These are phyloP conservation scores for Pseudopleuronectes americanus DNA, from an alignment of 2,797 vertebrate species.

Conservation along the genomic window DNA sequence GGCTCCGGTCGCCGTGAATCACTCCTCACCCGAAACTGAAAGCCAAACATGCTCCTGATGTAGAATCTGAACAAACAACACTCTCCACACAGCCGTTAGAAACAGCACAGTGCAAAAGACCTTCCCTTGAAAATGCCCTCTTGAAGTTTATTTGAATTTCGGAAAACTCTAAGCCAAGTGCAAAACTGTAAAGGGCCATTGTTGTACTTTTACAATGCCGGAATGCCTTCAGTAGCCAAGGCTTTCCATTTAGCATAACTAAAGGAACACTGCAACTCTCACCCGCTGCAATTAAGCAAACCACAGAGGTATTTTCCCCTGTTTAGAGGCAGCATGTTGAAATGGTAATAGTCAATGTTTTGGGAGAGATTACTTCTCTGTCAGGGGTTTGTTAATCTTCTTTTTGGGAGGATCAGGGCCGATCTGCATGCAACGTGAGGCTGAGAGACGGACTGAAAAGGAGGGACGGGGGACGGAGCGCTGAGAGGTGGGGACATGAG, in stretches of 20 bases:
- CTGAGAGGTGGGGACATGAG: constrained; percentile 41
- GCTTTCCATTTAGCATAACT: constrained; percentile 79
- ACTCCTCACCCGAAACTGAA: constrained; percentile 41
- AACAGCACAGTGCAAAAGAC: constrained; percentile 30
- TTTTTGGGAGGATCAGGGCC: constrained; percentile 73
- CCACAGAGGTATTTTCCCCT: constrained; percentile 73
- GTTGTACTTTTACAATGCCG: constrained; percentile 75
- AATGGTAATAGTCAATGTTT: constrained; percentile 80
- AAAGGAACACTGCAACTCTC: constrained; percentile 65
- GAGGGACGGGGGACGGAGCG: constrained; percentile 44
- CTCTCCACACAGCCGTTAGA: constrained; percentile 31
- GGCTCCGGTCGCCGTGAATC: constrained; percentile 56
- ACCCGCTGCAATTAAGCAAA: constrained; percentile 73
- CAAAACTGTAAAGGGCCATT: constrained; percentile 73
- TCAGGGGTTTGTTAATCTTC: constrained; percentile 81
- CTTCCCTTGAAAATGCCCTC: constrained; percentile 52
- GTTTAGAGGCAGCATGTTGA: constrained; percentile 75
- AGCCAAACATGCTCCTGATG: constrained; percentile 69
- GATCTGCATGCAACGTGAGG: constrained; percentile 60
- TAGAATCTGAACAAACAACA: constrained; percentile 51
- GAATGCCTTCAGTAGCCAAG: constrained; percentile 69
- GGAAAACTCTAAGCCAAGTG: constrained; percentile 55
- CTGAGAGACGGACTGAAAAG: constrained; percentile 58
- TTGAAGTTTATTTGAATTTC: constrained; percentile 73
- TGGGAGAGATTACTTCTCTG: constrained; percentile 78